A percentile compares a stretch with the other conserved stretches of the same genome.
phyloP scores from a whole-genome alignment of 2,797 vertebrate genomes.

The Hydrophis major region DNA sequence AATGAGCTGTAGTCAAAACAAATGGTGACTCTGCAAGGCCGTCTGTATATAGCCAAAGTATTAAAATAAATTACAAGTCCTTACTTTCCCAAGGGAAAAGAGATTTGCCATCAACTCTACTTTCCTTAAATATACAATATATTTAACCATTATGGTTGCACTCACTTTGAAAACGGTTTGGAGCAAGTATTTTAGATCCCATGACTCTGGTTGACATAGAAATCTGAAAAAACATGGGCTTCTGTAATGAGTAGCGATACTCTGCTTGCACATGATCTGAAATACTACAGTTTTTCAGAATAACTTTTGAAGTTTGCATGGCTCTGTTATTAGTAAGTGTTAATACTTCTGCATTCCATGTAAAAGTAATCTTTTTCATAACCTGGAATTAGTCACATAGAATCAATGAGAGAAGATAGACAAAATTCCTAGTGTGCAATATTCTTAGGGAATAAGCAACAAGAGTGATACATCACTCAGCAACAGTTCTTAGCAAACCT shows the following conservation, averaged over 20 bases:
- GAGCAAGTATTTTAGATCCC: neutral
- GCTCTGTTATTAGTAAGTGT: conserved; percentile 32
- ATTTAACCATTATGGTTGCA: neutral
- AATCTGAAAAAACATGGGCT: neutral
- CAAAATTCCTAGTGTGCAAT: neutral
- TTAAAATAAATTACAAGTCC: neutral
- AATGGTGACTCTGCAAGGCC: neutral
- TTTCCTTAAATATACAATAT: neutral
- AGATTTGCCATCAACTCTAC: neutral
- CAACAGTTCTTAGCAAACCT: conserved; percentile 21
- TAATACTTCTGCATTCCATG: conserved; percentile 37
- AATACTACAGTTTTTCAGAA: neutral
- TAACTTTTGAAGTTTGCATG: conserved; percentile 11
- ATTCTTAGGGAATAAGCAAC: neutral
- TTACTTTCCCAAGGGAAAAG: neutral
- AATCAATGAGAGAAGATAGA: conserved; percentile 10
- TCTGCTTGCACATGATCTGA: neutral
- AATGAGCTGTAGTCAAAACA: neutral
- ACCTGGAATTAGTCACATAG: conserved; percentile 40
- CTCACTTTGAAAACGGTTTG: neutral
- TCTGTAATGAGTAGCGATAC: neutral
- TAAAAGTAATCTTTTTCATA: conserved; percentile 49
- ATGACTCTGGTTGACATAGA: neutral
- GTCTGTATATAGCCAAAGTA: neutral
- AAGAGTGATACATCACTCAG: conserved; percentile 37